Conservation (phyloP, 2,888 invertebrate species). For the Hofmannophila pseudospretella region DNA sequence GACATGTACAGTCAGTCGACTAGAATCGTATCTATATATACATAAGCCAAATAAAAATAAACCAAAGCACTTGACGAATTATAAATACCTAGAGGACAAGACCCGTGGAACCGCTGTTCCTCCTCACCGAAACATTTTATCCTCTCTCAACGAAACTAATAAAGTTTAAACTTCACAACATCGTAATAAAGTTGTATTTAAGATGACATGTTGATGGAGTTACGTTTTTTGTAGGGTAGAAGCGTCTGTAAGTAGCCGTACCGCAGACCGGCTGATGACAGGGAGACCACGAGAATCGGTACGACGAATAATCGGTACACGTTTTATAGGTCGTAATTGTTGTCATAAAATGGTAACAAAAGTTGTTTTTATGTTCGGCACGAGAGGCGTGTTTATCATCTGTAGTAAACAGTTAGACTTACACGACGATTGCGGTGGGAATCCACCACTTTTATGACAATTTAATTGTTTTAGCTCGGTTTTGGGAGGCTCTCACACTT, state of each 20-base stretch:
- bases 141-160: slow-evolving; percentile 9
- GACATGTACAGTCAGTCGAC: too few relatives aligned
- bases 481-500: slow-evolving; percentile 38
- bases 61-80: slow-evolving; percentile 38
- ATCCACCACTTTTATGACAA: slow-evolving; percentile 53
- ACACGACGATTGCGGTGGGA: slow-evolving; percentile 63
- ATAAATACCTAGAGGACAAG: slow-evolving; percentile 48
- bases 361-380: slow-evolving; percentile 73
- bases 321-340: slow-evolving; percentile 77
- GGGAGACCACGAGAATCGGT: slow-evolving; percentile 68
- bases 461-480: slow-evolving; percentile 60
- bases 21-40: too few relatives aligned
- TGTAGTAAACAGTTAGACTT: slow-evolving; percentile 57
- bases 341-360: slow-evolving; percentile 77
- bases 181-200: slow-evolving; percentile 39
- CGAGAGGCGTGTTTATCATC: slow-evolving; percentile 70
- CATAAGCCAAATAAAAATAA: slow-evolving; percentile 21
- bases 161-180: slow-evolving; percentile 30
- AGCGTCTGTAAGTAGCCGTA: slow-evolving; percentile 34
- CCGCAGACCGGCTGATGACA: slow-evolving; percentile 53
- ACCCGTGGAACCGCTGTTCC: slow-evolving; percentile 32
- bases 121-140: background rate
- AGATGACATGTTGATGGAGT: slow-evolving; percentile 21
- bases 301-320: slow-evolving; percentile 71
- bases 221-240: slow-evolving; percentile 25